Evolutionary conservation across 2,888 invertebrate species (phyloP).

Genomic region (Heteropelma amictum): DNA sequence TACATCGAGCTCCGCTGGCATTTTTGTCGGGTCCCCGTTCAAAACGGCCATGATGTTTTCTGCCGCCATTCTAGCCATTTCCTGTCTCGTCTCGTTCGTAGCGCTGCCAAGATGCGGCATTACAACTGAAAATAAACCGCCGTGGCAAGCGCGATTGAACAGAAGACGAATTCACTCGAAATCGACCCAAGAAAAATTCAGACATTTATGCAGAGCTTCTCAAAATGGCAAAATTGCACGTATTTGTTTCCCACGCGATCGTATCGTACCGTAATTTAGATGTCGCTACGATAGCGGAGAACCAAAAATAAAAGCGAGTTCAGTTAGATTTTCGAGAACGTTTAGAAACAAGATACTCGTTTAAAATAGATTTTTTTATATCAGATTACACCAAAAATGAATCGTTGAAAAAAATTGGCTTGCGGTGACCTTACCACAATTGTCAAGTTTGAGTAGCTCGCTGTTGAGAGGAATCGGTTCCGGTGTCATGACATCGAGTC

Average conservation of each 20-base stretch:
- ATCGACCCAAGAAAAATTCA: too few relatives aligned
- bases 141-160: too few relatives aligned
- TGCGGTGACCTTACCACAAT: conserved; percentile 81
- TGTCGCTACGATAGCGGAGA: too few relatives aligned
- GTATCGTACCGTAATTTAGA: too few relatives aligned
- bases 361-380: not conserved
- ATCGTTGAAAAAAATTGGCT: not conserved
- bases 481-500: conserved; percentile 94
- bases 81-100: conserved; percentile 86
- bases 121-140: conserved; percentile 81
- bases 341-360: too few relatives aligned
- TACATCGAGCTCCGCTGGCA: conserved; percentile 81
- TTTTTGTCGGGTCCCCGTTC: conserved; percentile 80
- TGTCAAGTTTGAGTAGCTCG: conserved; percentile 86
- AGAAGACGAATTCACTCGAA: too few relatives aligned
- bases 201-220: too few relatives aligned
- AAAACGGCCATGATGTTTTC: conserved; percentile 90
- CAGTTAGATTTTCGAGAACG: too few relatives aligned
- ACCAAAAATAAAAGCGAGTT: too few relatives aligned
- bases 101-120: conserved; percentile 98
- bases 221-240: too few relatives aligned
- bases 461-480: conserved; percentile 92
- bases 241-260: too few relatives aligned
- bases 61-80: conserved; percentile 91
- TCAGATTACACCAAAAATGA: not conserved